Base-by-base conservation (phyloP, 2,888 invertebrate genomes). In the Acrobasis suavella region DNA sequence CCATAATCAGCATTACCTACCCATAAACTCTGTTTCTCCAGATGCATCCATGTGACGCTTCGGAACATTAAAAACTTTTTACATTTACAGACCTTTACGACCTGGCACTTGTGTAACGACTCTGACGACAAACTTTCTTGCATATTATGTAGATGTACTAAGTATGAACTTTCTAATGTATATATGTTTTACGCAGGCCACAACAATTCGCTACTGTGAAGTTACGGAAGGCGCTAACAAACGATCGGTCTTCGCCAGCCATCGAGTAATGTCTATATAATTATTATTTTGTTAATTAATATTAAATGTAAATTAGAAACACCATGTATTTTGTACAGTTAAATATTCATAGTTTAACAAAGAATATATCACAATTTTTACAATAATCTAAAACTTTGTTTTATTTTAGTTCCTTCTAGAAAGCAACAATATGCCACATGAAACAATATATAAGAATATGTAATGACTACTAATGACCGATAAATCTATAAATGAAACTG, bases 201-300 rank as follows among this genome's bases (percentile, higher is more conserved):
- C 97, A 96, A 87, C 96, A 96, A 87, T 97, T 97, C 85, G 97
- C 97, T 66, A 97, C 97, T 67, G 96, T 97, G 85, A 97, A 97
- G 93, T 94, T 97, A 85, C 94, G 97, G 86, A 97, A 96, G 93
- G 95, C 96, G 79, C 95, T 96, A 93, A 96, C 97, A 82, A 96
- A 96, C 87, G 97, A 97, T 89, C 95, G 97, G 77, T 96, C 96
- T 72, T 96, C 96, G 75, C 96, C 97, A 72, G 94, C 96, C 90
- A 93, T 95, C 82, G 93, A 93, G 78, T 93, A 92, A 85, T 82
- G 74, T 84, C 80, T 82, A 74, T 82, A 74, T 77, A 74, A 75
- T 77, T 76, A 83, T 85, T 83, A 85, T 89, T 90, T 89, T 89
- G 89, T 90, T 91, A 90, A 83, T 85, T 85, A 87, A 80, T 87